Evolutionary conservation across 2,888 invertebrate species (phyloP), one percentile per base, ranked within the genome.

Genomic region (Pinctada fucata): DNA sequence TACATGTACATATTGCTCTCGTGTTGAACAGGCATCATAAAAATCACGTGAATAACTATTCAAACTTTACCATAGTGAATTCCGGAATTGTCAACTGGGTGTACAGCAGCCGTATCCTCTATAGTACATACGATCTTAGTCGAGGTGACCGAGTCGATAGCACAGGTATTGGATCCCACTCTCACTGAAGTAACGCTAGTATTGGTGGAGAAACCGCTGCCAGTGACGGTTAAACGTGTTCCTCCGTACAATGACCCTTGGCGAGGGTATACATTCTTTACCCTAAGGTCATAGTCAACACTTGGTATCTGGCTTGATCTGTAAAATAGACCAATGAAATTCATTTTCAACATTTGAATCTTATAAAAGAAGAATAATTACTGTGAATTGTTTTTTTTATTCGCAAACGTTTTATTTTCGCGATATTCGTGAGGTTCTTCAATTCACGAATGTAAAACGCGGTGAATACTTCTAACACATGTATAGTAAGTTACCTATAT

Each of bases 221-320:
- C 90, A 6, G 81, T 83, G 10, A 90, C 74, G 0, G 88, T 88
- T 13, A 89, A 70, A 51, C 66, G 77, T 2, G 88, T 88, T 13
- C 88, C 88, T 16, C 88, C 88, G 67, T 83, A 84, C n/a, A 88
- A 13, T 1, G 88, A 88, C 2, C 87, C 88, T 49, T 76, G 58
- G 1, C 76, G 72, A 8, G 89, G 89, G 71, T 77, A 85, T 6
- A 89, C 79, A 65, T 85, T 84, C 16, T 83, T 85, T 2, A 89
- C 79, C 64, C 78, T 75, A 8, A 89, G 81, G n/a, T 82, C 58
- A 5, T 82, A 81, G 66, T 66, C 79, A 2, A 84, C 68, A 0
- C 69, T 77, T 47, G 85, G 86, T 16, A 84, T 65, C 13, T 71
- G 50, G 45, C 66, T 75, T 48, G 75, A 69, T 8, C 80, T 80